Evolutionary conservation across 2,113 vertebrate genomes (phyloP).

Genomic region (Megalops atlanticus): DNA sequence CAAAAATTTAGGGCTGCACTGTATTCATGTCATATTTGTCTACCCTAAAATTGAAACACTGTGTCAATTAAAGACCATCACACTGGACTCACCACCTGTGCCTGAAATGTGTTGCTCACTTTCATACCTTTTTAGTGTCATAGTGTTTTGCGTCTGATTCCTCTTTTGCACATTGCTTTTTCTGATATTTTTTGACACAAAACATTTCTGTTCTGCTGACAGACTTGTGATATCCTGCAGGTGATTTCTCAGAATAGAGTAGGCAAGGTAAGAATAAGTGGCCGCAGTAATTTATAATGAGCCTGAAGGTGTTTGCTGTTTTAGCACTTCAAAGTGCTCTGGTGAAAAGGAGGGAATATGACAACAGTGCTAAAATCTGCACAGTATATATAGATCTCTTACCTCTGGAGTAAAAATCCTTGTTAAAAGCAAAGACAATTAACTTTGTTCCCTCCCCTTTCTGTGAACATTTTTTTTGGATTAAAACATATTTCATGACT

Average conservation of each 20-base stretch:
- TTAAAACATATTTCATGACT: not conserved
- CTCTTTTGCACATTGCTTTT: not conserved
- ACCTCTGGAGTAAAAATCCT: constrained; percentile 76
- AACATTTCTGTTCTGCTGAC: not conserved
- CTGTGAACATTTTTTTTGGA: constrained; percentile 64
- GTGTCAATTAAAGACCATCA: not conserved
- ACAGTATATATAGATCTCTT: constrained; percentile 70
- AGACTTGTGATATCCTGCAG: not conserved
- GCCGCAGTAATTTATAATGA: constrained; percentile 68
- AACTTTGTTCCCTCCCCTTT: constrained; percentile 49
- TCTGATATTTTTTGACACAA: not conserved
- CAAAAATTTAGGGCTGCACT: not conserved
- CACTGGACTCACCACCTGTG: too few species aligned
- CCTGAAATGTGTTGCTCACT: not conserved
- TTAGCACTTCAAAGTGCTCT: constrained; percentile 83
- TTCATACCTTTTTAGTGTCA: not conserved
- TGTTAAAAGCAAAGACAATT: constrained; percentile 1
- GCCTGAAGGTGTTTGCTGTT: constrained; percentile 87
- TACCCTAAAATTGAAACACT: not conserved
- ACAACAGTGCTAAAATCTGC: constrained; percentile 81
- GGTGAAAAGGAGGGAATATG: constrained; percentile 76
- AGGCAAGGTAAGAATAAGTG: not conserved
- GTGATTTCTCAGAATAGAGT: not conserved
- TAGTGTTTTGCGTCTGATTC: too few species aligned
- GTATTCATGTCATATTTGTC: not conserved